Percentiles rank a stretch among this genome's conserved stretches.
Conservation (phyloP, 2,797 vertebrate species). For the Crocodylus rhombifer region DNA sequence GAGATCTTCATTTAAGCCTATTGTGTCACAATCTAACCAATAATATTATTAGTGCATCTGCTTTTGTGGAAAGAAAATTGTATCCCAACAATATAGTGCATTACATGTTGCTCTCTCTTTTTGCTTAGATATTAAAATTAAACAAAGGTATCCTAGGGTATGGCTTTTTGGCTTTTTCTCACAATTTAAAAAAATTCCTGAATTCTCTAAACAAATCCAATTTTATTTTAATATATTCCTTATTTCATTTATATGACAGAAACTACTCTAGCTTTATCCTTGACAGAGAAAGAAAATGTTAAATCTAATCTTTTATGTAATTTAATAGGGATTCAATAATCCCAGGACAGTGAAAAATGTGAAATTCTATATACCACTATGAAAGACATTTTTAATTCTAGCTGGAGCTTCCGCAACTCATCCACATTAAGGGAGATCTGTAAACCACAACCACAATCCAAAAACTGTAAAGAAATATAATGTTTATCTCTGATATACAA, state of each 20-base stretch:
- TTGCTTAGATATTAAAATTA: not conserved
- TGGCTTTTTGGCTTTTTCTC: not conserved
- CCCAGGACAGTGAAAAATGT: slow-evolving; percentile 25
- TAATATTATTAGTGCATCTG: not conserved
- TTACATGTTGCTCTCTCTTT: not conserved
- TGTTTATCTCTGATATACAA: not conserved
- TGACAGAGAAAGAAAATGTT: slow-evolving; percentile 15
- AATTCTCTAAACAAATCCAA: not conserved
- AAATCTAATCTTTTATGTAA: slow-evolving; percentile 12
- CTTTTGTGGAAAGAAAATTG: not conserved
- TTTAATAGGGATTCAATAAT: slow-evolving; percentile 17
- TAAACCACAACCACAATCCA: not conserved
- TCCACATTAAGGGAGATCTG: slow-evolving; percentile 2
- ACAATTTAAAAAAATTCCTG: not conserved
- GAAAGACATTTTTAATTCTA: not conserved
- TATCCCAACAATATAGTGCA: not conserved
- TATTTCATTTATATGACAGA: slow-evolving; percentile 23
- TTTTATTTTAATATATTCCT: slow-evolving; percentile 23
- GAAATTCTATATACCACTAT: slow-evolving; percentile 22
- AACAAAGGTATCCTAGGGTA: not conserved
- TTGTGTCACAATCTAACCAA: not conserved
- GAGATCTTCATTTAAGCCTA: not conserved
- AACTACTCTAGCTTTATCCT: slow-evolving; percentile 8
- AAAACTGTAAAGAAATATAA: slow-evolving; percentile 10
- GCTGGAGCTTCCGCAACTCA: not conserved